Evolutionary conservation across 2,888 invertebrate genomes (phyloP), one percentile per base, ranked within the genome.

Genomic region (Drosophila neonasuta): DNA sequence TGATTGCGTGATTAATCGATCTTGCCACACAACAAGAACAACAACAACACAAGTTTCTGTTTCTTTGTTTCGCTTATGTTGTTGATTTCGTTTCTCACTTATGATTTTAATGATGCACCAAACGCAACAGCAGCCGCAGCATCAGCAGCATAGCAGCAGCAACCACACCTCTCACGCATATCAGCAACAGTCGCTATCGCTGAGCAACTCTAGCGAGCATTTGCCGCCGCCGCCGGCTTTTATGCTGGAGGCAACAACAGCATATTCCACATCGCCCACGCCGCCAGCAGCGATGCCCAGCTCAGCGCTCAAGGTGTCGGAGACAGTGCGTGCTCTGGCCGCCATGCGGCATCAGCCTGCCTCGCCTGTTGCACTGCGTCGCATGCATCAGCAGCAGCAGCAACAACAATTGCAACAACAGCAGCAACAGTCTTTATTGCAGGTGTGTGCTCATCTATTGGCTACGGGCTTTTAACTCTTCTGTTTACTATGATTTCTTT

Each of bases 331-430:
- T 89, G 96, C 96, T 44, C 91, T 97, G 61, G 96, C 96, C 0
- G 96, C 96, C 87, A 91, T 96, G 70, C 95, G 96, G 82, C 97
- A 97, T 91, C 96, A 95, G 83, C 96, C 97, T 0, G 96, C 96
- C 2, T 97, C 96, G 75, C 97, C 97, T 4, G 94, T 94, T 73
- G 92, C 95, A 5, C 91, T 95, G 29, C 93, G 96, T 7, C 93
- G 94, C 70, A 84, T 88, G 66, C 90, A 90, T 63, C 87, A 87
- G 24, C 74, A 78, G 3, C 77, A 77, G 6, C 80, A 74, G 30
- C 78, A 67, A 2, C 77, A 74, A 0, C 85, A 79, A 2, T 75
- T 71, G 3, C 78, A 71, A 2, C 83, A 75, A 5, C 79, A 74
- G 24, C 75, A 74, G 1, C 81, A 52, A 13, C 78, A 77, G 66